Evolutionary conservation across 2,888 invertebrate species (phyloP).

Genomic region (Callosobruchus maculatus): DNA sequence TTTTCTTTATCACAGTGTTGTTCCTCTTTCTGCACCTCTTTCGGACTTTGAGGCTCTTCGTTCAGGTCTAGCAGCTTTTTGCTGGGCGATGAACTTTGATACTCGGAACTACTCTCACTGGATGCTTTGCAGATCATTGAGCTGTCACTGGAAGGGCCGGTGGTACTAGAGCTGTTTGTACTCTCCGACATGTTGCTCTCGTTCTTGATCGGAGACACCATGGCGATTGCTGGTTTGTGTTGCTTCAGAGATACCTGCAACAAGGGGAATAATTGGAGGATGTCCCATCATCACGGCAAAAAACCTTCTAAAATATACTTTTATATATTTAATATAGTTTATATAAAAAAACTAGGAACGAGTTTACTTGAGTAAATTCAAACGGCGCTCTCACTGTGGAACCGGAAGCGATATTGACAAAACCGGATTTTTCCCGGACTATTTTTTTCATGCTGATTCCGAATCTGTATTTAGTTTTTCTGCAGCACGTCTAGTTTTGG

Average conservation of each 20-base stretch:
- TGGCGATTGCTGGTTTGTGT: slow-evolving; percentile 45
- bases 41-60: slow-evolving; percentile 30
- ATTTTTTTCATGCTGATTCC: no score
- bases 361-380: no score
- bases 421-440: no score
- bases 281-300: no score
- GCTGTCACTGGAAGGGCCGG: slow-evolving; percentile 67
- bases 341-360: no score
- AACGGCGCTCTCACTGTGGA: no score
- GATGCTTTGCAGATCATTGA: slow-evolving; percentile 72
- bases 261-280: no score
- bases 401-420: no score
- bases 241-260: slow-evolving; percentile 21
- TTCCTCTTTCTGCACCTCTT: slow-evolving; percentile 28
- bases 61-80: slow-evolving; percentile 50
- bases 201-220: slow-evolving; percentile 76
- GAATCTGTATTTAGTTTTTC: no score
- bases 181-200: slow-evolving; percentile 64
- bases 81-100: slow-evolving; percentile 49
- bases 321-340: no score
- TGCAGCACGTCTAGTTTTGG: no score
- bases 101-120: slow-evolving; percentile 67
- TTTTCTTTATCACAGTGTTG: slow-evolving; percentile 12
- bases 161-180: slow-evolving; percentile 63
- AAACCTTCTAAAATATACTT: no score